phyloP scores from a whole-genome alignment of 1,140 invertebrate genomes.

The Bombus waltoni region DNA sequence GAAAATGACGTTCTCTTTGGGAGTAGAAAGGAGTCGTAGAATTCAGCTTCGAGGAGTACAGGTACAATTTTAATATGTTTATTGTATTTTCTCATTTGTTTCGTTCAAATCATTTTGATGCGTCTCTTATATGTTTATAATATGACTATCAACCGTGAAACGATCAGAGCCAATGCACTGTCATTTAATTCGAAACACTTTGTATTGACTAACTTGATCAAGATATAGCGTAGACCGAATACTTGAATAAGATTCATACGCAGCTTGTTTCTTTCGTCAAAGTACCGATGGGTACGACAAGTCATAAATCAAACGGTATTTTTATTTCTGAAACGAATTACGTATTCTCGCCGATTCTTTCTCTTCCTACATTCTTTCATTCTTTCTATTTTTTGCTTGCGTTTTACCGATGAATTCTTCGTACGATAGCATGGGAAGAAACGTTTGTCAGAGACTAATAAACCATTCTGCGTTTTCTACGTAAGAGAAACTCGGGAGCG shows the following conservation, averaged over 20 bases:
- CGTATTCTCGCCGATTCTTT: neutral
- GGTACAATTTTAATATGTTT: too few species aligned
- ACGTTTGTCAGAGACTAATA: slow-evolving; percentile 9
- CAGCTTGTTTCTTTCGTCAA: neutral
- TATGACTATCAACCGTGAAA: too few species aligned
- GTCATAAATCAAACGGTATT: neutral
- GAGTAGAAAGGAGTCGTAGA: too few species aligned
- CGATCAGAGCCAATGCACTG: too few species aligned
- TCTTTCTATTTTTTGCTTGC: neutral
- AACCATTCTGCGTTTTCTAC: neutral
- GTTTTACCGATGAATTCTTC: too few species aligned
- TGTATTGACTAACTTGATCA: neutral
- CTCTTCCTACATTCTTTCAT: neutral
- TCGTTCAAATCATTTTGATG: too few species aligned
- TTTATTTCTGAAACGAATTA: neutral
- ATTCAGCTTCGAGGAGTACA: too few species aligned
- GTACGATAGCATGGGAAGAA: neutral
- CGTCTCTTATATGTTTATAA: too few species aligned
- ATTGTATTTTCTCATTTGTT: too few species aligned
- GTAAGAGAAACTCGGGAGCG: neutral
- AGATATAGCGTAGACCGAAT: too few species aligned
- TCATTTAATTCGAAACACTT: too few species aligned
- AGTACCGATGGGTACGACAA: neutral
- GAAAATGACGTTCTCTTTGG: too few species aligned
- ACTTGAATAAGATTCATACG: neutral